Conservation (phyloP, 1,140 invertebrate species). For the Monomorium pharaonis region DNA sequence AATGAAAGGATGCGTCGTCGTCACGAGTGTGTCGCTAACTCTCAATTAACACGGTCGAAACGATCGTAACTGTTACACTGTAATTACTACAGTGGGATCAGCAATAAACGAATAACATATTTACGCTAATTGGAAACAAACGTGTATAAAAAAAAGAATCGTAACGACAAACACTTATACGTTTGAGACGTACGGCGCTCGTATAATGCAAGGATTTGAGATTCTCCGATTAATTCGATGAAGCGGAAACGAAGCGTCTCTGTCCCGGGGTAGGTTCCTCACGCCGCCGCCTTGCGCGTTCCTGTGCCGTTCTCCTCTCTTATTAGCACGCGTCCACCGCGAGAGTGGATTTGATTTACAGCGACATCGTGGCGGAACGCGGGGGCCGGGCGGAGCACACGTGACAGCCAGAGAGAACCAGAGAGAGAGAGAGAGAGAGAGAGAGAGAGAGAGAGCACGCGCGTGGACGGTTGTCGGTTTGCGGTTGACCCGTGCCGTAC, state of each 20-base stretch:
- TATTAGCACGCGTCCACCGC: slow-evolving; percentile 32
- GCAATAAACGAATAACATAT: background rate
- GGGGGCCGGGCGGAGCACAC: background rate
- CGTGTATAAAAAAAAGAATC: background rate
- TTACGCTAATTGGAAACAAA: background rate
- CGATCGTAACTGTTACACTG: background rate
- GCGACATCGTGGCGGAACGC: slow-evolving; percentile 61
- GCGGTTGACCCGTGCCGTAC: slow-evolving; percentile 78
- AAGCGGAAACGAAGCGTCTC: slow-evolving; percentile 5
- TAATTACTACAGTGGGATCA: background rate
- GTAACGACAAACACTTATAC: background rate
- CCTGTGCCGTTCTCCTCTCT: slow-evolving; percentile 41
- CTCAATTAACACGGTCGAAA: background rate
- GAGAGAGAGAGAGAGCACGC: slow-evolving; percentile 47
- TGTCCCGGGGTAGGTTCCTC: slow-evolving; percentile 42
- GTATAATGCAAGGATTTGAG: no score
- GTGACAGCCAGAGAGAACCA: slow-evolving; percentile 11
- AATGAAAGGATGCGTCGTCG: background rate
- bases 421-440: slow-evolving; percentile 41
- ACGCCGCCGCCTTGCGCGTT: slow-evolving; percentile 46
- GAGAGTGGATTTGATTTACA: slow-evolving; percentile 60
- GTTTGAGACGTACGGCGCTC: background rate
- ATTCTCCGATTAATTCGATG: slow-evolving; percentile 17
- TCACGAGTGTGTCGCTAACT: background rate
- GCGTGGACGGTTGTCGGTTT: slow-evolving; percentile 80